phyloP scores from a whole-genome alignment of 2,888 invertebrate genomes.

The Hydrotaea cyrtoneurina region DNA sequence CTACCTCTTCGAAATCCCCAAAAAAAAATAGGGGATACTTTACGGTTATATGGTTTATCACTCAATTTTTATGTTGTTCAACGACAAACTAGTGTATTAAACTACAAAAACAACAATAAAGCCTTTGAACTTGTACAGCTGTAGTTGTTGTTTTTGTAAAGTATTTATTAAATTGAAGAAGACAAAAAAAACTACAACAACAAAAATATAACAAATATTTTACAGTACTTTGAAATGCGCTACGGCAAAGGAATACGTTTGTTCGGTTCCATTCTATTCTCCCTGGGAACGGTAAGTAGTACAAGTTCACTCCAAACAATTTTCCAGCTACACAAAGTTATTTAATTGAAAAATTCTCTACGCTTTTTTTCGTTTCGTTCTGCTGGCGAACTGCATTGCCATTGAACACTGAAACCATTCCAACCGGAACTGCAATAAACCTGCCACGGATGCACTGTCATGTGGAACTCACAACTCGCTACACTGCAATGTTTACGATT shows the following conservation, averaged over 20 bases:
- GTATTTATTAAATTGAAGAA: too few relatives aligned
- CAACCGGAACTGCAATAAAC: background rate
- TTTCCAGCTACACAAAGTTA: background rate
- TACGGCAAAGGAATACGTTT: constrained; percentile 87
- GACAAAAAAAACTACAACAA: background rate
- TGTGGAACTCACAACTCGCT: background rate
- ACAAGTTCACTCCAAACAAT: background rate
- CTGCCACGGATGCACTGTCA: constrained; percentile 1
- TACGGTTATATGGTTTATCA: too few relatives aligned
- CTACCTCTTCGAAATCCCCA: too few relatives aligned
- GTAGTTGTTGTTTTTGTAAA: too few relatives aligned
- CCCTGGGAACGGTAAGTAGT: constrained; percentile 86
- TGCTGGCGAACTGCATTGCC: background rate
- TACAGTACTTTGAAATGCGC: constrained; percentile 87
- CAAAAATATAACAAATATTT: constrained; percentile 49
- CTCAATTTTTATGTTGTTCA: too few relatives aligned
- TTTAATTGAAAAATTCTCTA: constrained; percentile 15
- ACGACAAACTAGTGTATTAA: too few relatives aligned
- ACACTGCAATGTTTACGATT: constrained; percentile 22
- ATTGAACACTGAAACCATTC: background rate
- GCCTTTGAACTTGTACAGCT: too few relatives aligned
- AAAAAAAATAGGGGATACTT: too few relatives aligned
- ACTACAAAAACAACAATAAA: too few relatives aligned
- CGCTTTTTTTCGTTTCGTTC: constrained; percentile 6
- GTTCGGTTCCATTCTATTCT: constrained; percentile 87